phyloP scores from a whole-genome alignment of 1,140 invertebrate species.

The Lepidotrigona ventralis region DNA sequence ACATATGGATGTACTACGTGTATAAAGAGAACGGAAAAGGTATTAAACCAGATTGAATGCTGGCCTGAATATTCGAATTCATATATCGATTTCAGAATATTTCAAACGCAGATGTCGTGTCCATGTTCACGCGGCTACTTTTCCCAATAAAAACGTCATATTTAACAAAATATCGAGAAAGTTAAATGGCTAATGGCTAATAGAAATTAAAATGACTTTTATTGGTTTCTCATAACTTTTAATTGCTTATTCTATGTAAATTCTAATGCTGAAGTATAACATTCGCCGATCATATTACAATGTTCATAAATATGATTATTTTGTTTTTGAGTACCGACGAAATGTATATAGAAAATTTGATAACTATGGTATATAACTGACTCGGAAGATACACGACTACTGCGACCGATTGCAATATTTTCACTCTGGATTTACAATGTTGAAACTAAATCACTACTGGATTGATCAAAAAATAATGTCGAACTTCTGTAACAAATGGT shows the following conservation, averaged over 20 bases:
- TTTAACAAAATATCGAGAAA: not conserved
- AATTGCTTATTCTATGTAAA: not conserved
- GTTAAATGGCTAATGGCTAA: no score
- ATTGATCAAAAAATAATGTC: no score
- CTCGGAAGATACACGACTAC: not conserved
- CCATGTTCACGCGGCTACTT: not conserved
- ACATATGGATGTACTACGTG: not conserved
- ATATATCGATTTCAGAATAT: conserved; percentile 13
- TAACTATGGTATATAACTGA: not conserved
- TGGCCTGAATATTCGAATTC: conserved; percentile 31
- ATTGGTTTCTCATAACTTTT: not conserved
- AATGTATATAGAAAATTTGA: no score
- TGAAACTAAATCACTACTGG: conserved; percentile 6
- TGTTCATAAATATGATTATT: not conserved
- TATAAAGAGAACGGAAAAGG: conserved; percentile 15
- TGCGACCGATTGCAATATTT: no score
- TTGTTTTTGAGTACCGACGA: not conserved
- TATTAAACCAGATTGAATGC: conserved; percentile 47
- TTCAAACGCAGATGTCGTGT: conserved; percentile 14
- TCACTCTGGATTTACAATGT: not conserved
- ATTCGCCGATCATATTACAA: not conserved
- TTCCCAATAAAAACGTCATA: not conserved
- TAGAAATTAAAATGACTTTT: not conserved
- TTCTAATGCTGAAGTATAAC: not conserved
- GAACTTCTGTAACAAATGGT: no score